Evolutionary conservation across 2,113 vertebrate genomes (phyloP).

Genomic region (Sisor rabdophorus): DNA sequence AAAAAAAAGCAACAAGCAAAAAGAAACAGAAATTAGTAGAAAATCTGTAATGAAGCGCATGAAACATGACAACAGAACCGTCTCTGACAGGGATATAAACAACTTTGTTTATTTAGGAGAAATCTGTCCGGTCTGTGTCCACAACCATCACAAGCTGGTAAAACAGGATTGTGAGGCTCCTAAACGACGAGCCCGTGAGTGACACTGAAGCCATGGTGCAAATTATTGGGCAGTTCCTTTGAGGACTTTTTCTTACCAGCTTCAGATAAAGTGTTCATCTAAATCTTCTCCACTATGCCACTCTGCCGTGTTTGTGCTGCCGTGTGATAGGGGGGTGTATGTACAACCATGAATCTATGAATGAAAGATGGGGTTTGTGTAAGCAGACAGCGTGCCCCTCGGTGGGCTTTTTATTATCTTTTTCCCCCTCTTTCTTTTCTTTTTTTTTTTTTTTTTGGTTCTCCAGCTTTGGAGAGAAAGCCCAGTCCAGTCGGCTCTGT

Average conservation of each 20-base stretch:
- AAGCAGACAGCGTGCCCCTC: slow-evolving; percentile 31
- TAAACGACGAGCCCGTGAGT: background rate
- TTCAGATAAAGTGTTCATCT: background rate
- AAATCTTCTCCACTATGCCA: slow-evolving; percentile 7
- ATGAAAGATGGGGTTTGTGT: slow-evolving; percentile 33
- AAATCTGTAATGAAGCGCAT: background rate
- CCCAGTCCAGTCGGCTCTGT: slow-evolving; percentile 70
- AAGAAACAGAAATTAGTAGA: background rate
- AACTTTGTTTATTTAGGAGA: slow-evolving; percentile 14
- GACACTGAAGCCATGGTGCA: background rate
- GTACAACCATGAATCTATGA: slow-evolving; percentile 30
- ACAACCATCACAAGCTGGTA: background rate
- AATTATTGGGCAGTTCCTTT: background rate
- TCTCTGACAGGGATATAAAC: slow-evolving; percentile 2
- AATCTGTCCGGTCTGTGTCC: background rate
- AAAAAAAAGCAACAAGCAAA: background rate
- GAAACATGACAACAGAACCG: slow-evolving; percentile 10
- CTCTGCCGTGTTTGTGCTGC: slow-evolving; percentile 11
- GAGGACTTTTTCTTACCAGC: background rate
- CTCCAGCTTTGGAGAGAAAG: slow-evolving; percentile 15
- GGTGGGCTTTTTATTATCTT: slow-evolving; percentile 13
- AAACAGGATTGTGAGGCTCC: background rate
- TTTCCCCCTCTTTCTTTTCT: background rate
- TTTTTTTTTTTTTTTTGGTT: slow-evolving; percentile 17
- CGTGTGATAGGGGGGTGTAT: slow-evolving; percentile 34